Conservation (phyloP, 2,888 invertebrate genomes). For the Tridacna crocea region DNA sequence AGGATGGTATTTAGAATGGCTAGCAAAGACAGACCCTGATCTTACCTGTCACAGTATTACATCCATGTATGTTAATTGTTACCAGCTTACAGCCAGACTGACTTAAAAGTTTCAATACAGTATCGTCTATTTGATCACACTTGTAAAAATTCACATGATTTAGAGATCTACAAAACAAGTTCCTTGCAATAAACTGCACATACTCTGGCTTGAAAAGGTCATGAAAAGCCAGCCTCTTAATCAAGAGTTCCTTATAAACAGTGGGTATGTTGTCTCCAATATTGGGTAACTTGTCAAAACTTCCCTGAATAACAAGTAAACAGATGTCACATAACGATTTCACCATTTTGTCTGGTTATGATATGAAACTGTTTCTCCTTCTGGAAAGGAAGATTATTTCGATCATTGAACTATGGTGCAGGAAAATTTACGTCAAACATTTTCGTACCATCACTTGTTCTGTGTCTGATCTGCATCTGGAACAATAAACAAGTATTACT, state of each 20-base stretch:
- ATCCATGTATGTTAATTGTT: slow-evolving; percentile 69
- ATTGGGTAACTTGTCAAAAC: slow-evolving; percentile 70
- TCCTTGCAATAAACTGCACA: slow-evolving; percentile 69
- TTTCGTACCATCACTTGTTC: not conserved
- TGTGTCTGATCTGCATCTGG: not conserved
- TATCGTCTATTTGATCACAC: slow-evolving; percentile 77
- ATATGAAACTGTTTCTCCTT: not conserved
- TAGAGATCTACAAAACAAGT: slow-evolving; percentile 70
- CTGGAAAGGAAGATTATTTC: no score
- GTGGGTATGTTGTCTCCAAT: slow-evolving; percentile 72
- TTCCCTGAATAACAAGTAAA: slow-evolving; percentile 70
- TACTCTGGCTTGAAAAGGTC: slow-evolving; percentile 70
- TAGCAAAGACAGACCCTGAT: not conserved
- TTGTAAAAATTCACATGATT: slow-evolving; percentile 73
- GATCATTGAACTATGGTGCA: no score
- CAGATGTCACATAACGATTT: slow-evolving; percentile 77
- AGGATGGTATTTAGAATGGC: not conserved
- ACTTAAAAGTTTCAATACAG: slow-evolving; percentile 67
- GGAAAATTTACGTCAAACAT: not conserved
- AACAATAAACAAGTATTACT: not conserved
- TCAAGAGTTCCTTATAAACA: slow-evolving; percentile 76
- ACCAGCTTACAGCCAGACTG: slow-evolving; percentile 71
- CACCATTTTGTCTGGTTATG: slow-evolving; percentile 69
- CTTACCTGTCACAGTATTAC: slow-evolving; percentile 76
- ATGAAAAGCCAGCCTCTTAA: slow-evolving; percentile 77